Base-by-base conservation (phyloP, 92 coral and sea anemone species). In the Umimayanthus chanpuru region DNA sequence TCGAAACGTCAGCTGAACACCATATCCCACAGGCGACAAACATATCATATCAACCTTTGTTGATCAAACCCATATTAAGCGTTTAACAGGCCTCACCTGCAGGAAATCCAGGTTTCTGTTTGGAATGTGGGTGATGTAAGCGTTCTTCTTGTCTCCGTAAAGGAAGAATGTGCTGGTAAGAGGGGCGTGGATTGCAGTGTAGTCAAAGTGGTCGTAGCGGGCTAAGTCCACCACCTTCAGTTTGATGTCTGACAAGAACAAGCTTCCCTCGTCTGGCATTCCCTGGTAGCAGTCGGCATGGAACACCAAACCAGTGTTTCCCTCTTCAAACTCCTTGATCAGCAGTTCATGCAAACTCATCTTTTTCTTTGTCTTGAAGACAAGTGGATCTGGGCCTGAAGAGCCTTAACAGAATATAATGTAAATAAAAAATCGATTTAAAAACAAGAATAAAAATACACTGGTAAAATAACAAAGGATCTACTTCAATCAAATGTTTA, bases 191-290 rank as follows among this genome's bases (percentile, higher is more conserved):
- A 29, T 65, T 29, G 75, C 85, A 9, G 90, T 89, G 76, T 89
- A 85, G 56, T 93, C 94, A 79, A 94, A 96, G 81, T 96, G 96
- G 67, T 94, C 94, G 81, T 90, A 91, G 12, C 90, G 92, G 23
- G 91, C 79, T 30, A 94, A 89, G 79, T 96, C 96, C 38, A 92
- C 84, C 76, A 96, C 94, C 53, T 82, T 90, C 30, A 93, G 88
- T 41, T 47, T 73, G 43, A 79, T 81, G 38, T 94, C 67, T 55
- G 76, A 76, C 88, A 92, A 83, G 73, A 55, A 80, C 71, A 72
- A 23, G 2, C n/a, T 4, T 30, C 76, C 76, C 39, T 4, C n/a
- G 15, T 25, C 40, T 3, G 80, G 80, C 50, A 76, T 15, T 14
- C 65, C 64, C 30, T 44, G 61, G 67, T 49, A 78, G 65, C 61